Percentiles rank a stretch among this genome's conserved stretches.
These are phyloP conservation scores for Erebia epiphron DNA, from an alignment of 2,888 invertebrate genomes.

Conservation along the genomic window DNA sequence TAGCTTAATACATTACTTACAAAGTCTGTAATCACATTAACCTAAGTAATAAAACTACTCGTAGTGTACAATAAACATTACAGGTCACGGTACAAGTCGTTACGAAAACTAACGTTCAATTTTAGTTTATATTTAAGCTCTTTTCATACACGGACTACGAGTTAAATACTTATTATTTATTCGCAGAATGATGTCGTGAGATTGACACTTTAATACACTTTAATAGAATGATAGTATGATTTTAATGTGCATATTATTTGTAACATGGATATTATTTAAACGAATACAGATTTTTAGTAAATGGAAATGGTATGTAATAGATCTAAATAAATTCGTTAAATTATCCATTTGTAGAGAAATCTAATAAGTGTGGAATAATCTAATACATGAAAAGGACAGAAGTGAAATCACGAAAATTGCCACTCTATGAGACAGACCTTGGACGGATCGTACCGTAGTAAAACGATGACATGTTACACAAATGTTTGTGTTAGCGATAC, in stretches of 20 bases:
- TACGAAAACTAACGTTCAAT: conserved; percentile 4
- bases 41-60: conserved; percentile 7
- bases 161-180: not conserved
- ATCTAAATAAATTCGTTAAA: not conserved
- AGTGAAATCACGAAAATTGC: conserved; percentile 34
- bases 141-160: not conserved
- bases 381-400: conserved; percentile 35
- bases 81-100: not conserved
- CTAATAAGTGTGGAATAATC: conserved; percentile 7
- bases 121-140: conserved; percentile 12
- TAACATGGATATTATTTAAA: not conserved
- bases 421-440: conserved; percentile 51
- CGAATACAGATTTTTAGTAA: not conserved
- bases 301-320: not conserved
- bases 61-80: conserved; percentile 4
- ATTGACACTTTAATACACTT: not conserved
- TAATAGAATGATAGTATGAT: not conserved
- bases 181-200: not conserved
- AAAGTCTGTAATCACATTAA: conserved; percentile 5
- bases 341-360: not conserved
- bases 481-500: not conserved
- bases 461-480: conserved; percentile 41
- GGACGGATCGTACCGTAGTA: conserved; percentile 68
- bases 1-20: conserved; percentile 22
- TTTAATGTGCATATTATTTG: not conserved